Evolutionary conservation across 1,140 invertebrate genomes (phyloP).

Genomic region (Drosophila yakuba): DNA sequence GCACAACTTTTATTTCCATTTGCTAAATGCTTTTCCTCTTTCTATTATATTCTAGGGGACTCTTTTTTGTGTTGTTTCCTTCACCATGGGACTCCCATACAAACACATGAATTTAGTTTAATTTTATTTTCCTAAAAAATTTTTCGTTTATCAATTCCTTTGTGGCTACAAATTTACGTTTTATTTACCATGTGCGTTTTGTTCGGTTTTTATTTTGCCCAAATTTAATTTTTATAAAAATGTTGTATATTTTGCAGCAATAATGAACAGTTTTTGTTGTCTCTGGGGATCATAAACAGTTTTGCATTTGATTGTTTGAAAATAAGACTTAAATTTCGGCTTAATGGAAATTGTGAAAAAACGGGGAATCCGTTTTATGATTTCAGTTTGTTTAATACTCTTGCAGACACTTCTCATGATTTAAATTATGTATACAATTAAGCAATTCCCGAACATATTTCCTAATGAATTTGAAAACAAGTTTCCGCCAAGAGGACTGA

Average conservation of each 20-base stretch:
- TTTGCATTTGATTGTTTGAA: slow-evolving; percentile 10
- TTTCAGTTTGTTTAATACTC: slow-evolving; percentile 9
- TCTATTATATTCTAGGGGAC: slow-evolving; percentile 2
- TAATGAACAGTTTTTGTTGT: slow-evolving; percentile 7
- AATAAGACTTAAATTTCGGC: slow-evolving; percentile 9
- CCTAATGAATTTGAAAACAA: slow-evolving; percentile 20
- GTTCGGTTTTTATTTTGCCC: slow-evolving; percentile 5
- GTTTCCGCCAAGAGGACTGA: background rate
- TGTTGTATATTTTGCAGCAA: background rate
- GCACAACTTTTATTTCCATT: slow-evolving; percentile 48
- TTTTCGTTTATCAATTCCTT: slow-evolving; percentile 60
- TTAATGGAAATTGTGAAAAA: slow-evolving; percentile 2
- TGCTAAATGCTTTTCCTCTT: slow-evolving; percentile 44
- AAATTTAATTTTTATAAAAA: slow-evolving; percentile 35
- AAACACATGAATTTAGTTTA: slow-evolving; percentile 50
- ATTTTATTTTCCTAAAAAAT: slow-evolving; percentile 43
- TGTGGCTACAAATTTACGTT: slow-evolving; percentile 39
- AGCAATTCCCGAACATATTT: slow-evolving; percentile 33
- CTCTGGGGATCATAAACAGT: slow-evolving; percentile 37
- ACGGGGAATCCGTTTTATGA: slow-evolving; percentile 15
- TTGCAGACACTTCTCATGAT: slow-evolving; percentile 7
- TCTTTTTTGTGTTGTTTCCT: slow-evolving; percentile 28
- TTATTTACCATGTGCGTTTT: slow-evolving; percentile 44
- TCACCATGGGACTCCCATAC: slow-evolving; percentile 31
- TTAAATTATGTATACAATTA: slow-evolving; percentile 51